These are phyloP conservation scores for Stramonita haemastoma DNA, from an alignment of 2,888 invertebrate genomes.

Conservation along the genomic window DNA sequence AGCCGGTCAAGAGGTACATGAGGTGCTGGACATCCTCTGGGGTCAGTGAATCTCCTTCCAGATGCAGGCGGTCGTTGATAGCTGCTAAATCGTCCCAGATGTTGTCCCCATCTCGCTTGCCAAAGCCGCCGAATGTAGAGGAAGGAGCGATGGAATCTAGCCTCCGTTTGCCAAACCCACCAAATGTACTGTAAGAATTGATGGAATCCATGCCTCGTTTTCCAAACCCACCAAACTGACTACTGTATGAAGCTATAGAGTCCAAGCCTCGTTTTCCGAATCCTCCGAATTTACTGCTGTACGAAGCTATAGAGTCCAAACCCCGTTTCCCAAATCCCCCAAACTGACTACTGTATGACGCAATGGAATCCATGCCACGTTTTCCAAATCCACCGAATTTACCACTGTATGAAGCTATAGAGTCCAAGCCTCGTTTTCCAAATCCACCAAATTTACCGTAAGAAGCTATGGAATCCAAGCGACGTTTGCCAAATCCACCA, in stretches of 20 bases:
- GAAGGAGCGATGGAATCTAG: constrained; percentile 26
- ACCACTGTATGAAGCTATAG: constrained; percentile 36
- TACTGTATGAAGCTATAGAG: constrained; percentile 24
- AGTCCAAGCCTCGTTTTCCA: constrained; percentile 29
- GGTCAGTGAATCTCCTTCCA: background rate
- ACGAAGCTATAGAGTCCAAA: constrained; percentile 28
- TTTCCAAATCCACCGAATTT: constrained; percentile 33
- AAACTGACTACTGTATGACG: background rate
- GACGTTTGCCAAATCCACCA: constrained; percentile 6
- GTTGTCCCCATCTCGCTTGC: background rate
- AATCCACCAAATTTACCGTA: constrained; percentile 20
- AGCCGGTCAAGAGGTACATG: background rate
- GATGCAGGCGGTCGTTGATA: background rate
- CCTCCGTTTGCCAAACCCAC: constrained; percentile 33
- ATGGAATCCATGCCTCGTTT: constrained; percentile 22
- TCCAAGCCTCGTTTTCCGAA: constrained; percentile 32
- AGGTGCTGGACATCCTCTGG: background rate
- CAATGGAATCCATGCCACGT: background rate
- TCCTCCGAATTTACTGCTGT: constrained; percentile 10
- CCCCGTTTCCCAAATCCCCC: constrained; percentile 22
- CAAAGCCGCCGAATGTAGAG: background rate
- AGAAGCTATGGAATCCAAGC: constrained; percentile 31
- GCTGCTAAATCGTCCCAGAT: background rate
- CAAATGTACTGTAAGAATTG: background rate
- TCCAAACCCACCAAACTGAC: constrained; percentile 20